Evolutionary conservation across 2,797 vertebrate species (phyloP).

Genomic region (Hypotaenidia philippensis): DNA sequence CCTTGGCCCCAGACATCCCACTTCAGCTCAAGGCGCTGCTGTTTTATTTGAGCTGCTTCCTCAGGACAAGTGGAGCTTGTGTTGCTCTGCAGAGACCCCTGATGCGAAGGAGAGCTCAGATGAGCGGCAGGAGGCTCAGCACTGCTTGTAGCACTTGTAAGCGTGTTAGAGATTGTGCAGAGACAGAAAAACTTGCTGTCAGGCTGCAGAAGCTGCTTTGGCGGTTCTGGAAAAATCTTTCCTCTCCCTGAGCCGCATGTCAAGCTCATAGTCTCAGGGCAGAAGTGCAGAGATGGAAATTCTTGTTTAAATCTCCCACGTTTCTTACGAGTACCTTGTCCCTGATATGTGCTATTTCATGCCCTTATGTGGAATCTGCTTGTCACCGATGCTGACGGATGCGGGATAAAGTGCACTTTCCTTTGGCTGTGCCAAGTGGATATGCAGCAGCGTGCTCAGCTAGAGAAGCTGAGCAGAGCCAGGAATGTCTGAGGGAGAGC

Average conservation of each 20-base stretch:
- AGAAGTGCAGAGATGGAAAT: conserved; percentile 3
- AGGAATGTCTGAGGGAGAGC: not conserved
- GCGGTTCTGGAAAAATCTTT: not conserved
- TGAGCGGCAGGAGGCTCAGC: not conserved
- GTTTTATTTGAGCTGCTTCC: not conserved
- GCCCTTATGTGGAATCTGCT: conserved; percentile 67
- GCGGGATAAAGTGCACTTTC: conserved; percentile 66
- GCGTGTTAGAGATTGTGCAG: not conserved
- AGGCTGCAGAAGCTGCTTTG: not conserved
- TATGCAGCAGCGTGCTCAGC: not conserved
- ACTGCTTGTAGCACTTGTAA: not conserved
- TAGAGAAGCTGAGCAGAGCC: not conserved
- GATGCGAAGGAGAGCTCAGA: not conserved
- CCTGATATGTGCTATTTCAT: conserved; percentile 23
- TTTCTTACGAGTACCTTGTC: conserved; percentile 5
- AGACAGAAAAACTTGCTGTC: not conserved
- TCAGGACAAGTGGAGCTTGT: not conserved
- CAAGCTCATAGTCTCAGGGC: not conserved
- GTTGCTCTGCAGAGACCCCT: not conserved
- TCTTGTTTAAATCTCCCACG: conserved; percentile 21
- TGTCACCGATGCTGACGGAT: conserved; percentile 46
- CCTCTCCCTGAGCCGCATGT: not conserved
- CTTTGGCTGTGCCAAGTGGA: conserved; percentile 58
- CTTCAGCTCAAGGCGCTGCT: not conserved
- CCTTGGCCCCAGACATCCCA: not conserved